Base-by-base conservation (phyloP, 1,140 invertebrate species). In the Eriocheir sinensis region DNA sequence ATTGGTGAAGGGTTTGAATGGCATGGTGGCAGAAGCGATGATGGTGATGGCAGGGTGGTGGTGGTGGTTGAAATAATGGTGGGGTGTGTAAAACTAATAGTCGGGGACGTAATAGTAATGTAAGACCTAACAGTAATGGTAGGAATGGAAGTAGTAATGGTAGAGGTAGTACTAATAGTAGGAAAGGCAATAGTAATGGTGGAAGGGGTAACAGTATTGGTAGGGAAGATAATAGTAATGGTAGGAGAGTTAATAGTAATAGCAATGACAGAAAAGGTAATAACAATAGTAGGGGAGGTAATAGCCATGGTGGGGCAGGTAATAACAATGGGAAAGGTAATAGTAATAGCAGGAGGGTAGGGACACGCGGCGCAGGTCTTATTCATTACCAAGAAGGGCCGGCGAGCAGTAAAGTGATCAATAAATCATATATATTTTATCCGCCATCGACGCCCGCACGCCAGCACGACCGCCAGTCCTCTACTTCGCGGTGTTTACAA, bases 401-500 rank as follows among this genome's bases (percentile, higher is more conserved):
- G 12, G 53, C 12, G 53, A 72, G 0, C 34, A 53, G 53, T 34
- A 15, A 53, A 53, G 32, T 89, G 88, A 89, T 89, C 88, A 89
- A 89, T 89, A 30, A 44, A 32, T 89, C n/a, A 34, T 89, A 36
- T 89, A 89, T 89, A 89, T 89, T 89, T 53, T 32, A 89, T 89
- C n/a, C 41, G 53, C 44, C n/a, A 53, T 89, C 88, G 88, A 89
- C 88, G 34, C 34, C n/a, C 30, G 48, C 27, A 15, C 41, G 17
- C 44, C 30, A 9, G 30, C 88, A 4, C 88, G 0, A 6, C 60
- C 6, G 60, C 60, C 60, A 72, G 21, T n/a, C n/a, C n/a, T n/a
- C n/a, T n/a, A n/a, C n/a, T n/a, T 72, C 60, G 1, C 21, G 60
- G 27, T 72, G 60, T 72, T 72, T 72, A 72, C 60, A 72, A 21